phyloP scores from a whole-genome alignment of 1,140 invertebrate genomes.

The Bilobella aurantiaca region DNA sequence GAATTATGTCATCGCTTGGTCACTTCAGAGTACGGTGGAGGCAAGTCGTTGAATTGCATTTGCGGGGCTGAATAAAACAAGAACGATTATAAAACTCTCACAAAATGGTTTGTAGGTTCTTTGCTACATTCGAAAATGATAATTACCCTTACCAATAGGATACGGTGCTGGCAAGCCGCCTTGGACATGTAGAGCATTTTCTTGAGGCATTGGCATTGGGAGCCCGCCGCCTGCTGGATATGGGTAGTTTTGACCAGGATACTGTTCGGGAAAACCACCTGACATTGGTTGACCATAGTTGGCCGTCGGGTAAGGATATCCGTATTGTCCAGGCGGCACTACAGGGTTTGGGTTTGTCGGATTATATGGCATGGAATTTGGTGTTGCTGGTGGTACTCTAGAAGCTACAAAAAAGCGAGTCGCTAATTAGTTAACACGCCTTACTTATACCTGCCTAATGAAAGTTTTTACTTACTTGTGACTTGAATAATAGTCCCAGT shows the following conservation, averaged over 20 bases:
- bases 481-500: background rate
- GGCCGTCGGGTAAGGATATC: background rate
- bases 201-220: background rate
- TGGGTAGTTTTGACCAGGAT: background rate
- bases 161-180: background rate
- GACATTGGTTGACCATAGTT: background rate
- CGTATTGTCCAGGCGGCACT: background rate
- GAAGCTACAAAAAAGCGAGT: background rate
- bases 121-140: too few relatives aligned
- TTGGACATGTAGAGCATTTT: background rate
- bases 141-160: background rate
- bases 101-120: too few relatives aligned
- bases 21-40: background rate
- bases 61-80: background rate
- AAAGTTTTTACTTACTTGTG: slow-evolving; percentile 2
- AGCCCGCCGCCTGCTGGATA: background rate
- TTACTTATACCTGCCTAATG: background rate
- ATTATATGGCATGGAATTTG: background rate
- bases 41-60: background rate
- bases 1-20: background rate
- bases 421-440: background rate
- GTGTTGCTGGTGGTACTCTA: background rate
- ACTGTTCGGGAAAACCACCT: background rate
- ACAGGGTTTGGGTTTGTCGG: background rate
- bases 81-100: background rate